phyloP scores from a whole-genome alignment of 2,888 invertebrate species.

The Trachelus troglodyta region DNA sequence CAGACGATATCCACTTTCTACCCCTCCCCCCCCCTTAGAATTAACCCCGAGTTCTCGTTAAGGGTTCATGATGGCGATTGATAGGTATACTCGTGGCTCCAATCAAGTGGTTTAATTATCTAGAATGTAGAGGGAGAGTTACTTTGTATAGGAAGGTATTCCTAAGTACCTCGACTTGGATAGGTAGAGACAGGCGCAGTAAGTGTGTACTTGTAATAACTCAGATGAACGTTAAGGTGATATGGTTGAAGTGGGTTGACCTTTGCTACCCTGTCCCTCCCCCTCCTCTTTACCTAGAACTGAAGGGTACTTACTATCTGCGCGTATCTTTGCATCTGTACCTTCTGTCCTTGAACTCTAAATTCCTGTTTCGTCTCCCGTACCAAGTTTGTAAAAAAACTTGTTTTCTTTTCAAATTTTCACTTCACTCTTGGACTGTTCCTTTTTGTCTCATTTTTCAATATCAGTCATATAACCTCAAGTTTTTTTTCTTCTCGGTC shows the following conservation, averaged over 20 bases:
- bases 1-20: background rate
- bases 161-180: background rate
- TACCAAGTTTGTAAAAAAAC: background rate
- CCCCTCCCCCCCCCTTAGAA: background rate
- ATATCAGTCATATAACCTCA: background rate
- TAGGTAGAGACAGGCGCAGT: background rate
- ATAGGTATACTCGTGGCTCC: background rate
- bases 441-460: background rate
- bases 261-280: background rate
- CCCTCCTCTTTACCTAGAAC: background rate
- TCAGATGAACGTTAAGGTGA: background rate
- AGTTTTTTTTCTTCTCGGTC: background rate
- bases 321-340: background rate
- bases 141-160: background rate
- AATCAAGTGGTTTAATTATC: background rate
- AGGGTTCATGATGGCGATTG: background rate
- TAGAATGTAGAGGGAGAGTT: background rate
- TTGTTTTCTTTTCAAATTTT: background rate
- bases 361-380: background rate
- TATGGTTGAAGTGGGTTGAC: background rate
- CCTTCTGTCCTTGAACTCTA: background rate
- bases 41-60: background rate
- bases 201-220: background rate
- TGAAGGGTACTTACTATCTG: background rate
- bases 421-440: background rate